A percentile compares a stretch with the other conserved stretches of the same genome.
These are phyloP conservation scores for Meiosimyza platycephala DNA, from an alignment of 2,888 invertebrate genomes.

Conservation along the genomic window DNA sequence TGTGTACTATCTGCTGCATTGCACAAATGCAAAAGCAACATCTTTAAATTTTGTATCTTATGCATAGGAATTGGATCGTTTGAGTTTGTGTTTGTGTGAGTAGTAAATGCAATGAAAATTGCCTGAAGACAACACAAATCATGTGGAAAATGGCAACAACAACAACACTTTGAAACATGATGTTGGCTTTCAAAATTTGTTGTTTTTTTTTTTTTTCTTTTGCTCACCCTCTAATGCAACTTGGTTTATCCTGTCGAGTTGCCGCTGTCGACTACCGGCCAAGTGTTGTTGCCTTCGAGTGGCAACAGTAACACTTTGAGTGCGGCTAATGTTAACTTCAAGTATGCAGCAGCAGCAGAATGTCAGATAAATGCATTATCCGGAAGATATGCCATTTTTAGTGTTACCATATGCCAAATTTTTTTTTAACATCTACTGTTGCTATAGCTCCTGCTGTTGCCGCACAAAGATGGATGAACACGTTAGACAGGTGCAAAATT, in stretches of 20 bases:
- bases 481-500: constrained; percentile 14
- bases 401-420: constrained; percentile 16
- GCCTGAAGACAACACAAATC: background rate
- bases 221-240: no score
- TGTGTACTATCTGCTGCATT: no score
- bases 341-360: background rate
- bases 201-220: no score
- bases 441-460: background rate
- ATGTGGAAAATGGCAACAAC: background rate
- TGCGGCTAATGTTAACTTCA: constrained; percentile 6
- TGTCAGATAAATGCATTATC: constrained; percentile 10
- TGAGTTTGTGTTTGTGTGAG: background rate
- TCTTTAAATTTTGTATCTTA: no score
- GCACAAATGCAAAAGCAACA: no score
- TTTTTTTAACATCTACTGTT: background rate
- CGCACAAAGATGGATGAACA: constrained; percentile 9
- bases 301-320: background rate
- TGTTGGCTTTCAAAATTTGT: no score
- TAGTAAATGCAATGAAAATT: constrained; percentile 9
- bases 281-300: no score
- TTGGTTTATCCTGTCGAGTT: no score
- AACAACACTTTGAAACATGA: no score
- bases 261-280: no score
- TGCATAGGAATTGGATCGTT: no score
- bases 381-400: constrained; percentile 10